Evolutionary conservation across 2,888 invertebrate genomes (phyloP).

Genomic region (Dyspetes luteomarginatus): DNA sequence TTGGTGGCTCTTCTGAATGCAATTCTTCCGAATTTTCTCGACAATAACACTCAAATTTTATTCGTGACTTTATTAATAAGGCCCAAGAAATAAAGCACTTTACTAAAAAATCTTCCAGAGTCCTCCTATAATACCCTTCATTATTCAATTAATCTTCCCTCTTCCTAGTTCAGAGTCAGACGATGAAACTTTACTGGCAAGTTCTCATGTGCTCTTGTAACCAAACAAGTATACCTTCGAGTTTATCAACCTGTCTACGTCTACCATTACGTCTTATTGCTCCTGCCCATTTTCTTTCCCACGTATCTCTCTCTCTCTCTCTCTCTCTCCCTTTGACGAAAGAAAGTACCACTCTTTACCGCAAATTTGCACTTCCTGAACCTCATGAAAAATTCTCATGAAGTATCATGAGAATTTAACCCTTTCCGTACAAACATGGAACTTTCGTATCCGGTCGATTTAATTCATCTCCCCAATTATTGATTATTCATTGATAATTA

Average conservation of each 20-base stretch:
- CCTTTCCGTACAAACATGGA: no score
- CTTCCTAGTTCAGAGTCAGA: slow-evolving; percentile 9
- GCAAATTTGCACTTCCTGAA: not conserved
- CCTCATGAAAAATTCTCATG: not conserved
- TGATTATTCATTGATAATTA: no score
- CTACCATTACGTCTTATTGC: slow-evolving; percentile 23
- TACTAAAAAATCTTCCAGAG: slow-evolving; percentile 1
- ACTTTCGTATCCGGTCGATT: no score
- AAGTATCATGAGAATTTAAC: no score
- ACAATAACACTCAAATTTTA: no score
- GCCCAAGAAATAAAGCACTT: not conserved
- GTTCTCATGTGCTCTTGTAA: slow-evolving; percentile 42
- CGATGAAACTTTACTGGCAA: slow-evolving; percentile 16
- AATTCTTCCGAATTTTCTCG: no score
- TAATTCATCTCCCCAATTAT: no score
- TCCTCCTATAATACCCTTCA: slow-evolving; percentile 46
- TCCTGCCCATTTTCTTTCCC: slow-evolving; percentile 42
- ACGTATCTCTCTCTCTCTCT: not conserved
- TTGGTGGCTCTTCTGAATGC: no score
- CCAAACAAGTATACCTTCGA: slow-evolving; percentile 33
- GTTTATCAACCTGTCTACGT: slow-evolving; percentile 32
- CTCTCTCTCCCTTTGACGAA: not conserved
- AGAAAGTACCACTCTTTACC: not conserved
- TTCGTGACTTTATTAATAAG: no score
- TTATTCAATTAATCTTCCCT: slow-evolving; percentile 31